Evolutionary conservation across 1,140 invertebrate species (phyloP), one percentile per base, ranked within the genome.

Genomic region (Drosophila kepulauana): DNA sequence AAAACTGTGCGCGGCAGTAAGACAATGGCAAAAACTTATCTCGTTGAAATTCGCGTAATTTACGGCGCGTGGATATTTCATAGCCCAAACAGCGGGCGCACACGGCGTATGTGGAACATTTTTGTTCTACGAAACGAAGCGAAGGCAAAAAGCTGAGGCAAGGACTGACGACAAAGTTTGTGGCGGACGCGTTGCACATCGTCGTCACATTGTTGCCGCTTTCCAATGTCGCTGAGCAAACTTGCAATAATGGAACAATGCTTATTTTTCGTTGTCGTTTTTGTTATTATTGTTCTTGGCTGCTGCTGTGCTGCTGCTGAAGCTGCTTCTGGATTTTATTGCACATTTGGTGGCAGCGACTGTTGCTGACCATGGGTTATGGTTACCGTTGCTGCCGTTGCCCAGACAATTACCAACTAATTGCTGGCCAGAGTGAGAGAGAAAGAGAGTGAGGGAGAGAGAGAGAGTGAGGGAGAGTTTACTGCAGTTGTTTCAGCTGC

Each of bases 391-490:
- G 20, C 20, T 25, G 20, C 20, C 20, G 20, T 25, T 16, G 48
- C 51, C 63, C 56, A 76, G 64, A 82, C 76, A 84, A 84, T 77
- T 75, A 64, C 73, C 79, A 67, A 78, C 68, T 76, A 79, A 87
- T 79, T 69, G 56, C 59, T 25, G 20, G 20, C 0, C 20, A 25
- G 20, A 25, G 20, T 4, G 20, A 57, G 41, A 8, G 25, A 10
- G 7, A 10, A 4, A n/a, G 59, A 3, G 33, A 25, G 15, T 10
- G 20, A 51, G 16, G 1, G 28, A 52, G 51, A 15, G 51, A 15
- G 51, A 30, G 1, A 28, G 35, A 30, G 48, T 41, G 13, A 33
- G 48, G 45, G 13, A 33, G 16, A 41, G 61, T 25, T 61, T 2
- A 38, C 58, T 54, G 57, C 51, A 41, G 16, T 54, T 74, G 41